These are phyloP conservation scores for Tyria jacobaeae DNA, from an alignment of 2,888 invertebrate genomes.

Conservation along the genomic window DNA sequence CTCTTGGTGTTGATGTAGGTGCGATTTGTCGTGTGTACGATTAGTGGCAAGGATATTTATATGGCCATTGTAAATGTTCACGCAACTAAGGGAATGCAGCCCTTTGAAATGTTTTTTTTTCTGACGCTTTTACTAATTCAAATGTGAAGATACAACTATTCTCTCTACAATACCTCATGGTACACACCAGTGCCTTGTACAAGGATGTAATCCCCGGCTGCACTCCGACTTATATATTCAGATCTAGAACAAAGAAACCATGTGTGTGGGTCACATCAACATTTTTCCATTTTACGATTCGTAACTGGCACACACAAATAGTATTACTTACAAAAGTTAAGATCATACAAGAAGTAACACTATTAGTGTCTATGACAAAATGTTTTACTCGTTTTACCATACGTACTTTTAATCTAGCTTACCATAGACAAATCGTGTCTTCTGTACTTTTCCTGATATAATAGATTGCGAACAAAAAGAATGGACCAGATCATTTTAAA, in stretches of 20 bases:
- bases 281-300: background rate
- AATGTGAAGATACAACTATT: background rate
- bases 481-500: constrained; percentile 56
- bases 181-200: background rate
- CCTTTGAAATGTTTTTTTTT: background rate
- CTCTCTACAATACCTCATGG: background rate
- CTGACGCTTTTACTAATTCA: background rate
- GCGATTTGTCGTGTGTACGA: constrained; percentile 49
- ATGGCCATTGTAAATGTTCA: constrained; percentile 17
- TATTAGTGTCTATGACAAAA: no score
- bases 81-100: background rate
- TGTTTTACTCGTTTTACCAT: no score
- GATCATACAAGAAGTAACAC: no score
- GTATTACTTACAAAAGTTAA: background rate
- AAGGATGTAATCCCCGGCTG: no score
- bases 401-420: background rate
- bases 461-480: constrained; percentile 22
- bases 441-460: constrained; percentile 13
- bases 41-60: constrained; percentile 33
- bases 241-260: background rate
- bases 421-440: background rate
- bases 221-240: background rate
- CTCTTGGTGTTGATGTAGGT: constrained; percentile 46
- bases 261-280: background rate
- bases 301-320: background rate